These are phyloP conservation scores for Lagorchestes hirsutus DNA, from an alignment of 2,797 vertebrate genomes.

Conservation along the genomic window DNA sequence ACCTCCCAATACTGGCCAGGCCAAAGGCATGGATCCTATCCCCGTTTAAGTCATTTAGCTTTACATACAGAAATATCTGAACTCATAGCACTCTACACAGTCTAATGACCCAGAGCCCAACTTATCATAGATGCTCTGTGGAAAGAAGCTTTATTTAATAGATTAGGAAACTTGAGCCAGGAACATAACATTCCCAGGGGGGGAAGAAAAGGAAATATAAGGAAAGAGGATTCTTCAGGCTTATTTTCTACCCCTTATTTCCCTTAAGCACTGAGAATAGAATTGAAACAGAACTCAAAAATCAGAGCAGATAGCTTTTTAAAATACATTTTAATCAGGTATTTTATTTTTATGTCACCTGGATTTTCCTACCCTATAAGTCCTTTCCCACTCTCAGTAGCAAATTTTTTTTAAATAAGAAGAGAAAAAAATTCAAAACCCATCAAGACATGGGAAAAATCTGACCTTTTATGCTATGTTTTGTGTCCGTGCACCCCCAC, in stretches of 20 bases:
- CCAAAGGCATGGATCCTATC: background rate
- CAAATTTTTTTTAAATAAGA: background rate
- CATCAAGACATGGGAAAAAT: background rate
- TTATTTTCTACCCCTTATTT: background rate
- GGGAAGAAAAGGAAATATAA: background rate
- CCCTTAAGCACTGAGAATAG: background rate
- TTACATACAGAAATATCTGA: background rate
- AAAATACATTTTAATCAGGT: background rate
- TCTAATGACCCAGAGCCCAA: background rate
- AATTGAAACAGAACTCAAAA: background rate
- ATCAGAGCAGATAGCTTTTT: background rate
- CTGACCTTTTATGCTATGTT: background rate
- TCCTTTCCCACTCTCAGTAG: background rate
- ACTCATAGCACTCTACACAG: background rate
- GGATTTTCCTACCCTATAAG: background rate
- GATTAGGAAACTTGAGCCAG: background rate
- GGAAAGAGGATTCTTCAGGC: background rate
- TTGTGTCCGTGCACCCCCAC: background rate
- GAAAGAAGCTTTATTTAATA: background rate
- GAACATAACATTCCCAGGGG: background rate
- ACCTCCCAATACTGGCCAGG: background rate
- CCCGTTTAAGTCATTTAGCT: background rate
- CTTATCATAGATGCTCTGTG: background rate
- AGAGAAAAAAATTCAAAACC: background rate
- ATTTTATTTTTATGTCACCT: background rate